Evolutionary conservation across 2,797 vertebrate genomes (phyloP), one percentile per base, ranked within the genome.

Genomic region (Staurois parvus): DNA sequence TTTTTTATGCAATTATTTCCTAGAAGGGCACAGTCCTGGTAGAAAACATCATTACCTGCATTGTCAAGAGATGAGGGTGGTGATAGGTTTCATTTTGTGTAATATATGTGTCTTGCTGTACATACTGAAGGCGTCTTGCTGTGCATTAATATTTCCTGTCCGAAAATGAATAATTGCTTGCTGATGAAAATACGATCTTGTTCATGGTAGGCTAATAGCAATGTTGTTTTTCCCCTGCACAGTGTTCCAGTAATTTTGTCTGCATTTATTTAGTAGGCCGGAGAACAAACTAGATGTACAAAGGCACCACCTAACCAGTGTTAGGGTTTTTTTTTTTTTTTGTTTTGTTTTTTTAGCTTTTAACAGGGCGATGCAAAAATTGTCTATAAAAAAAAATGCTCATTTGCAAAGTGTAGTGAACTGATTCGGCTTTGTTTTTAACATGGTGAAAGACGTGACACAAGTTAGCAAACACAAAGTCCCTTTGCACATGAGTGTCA

Each of bases 1-100:
- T 10, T 2, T 78, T 72, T 2, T 13, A 70, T 83, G 37, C 73
- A 79, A 80, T 69, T 74, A 85, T 76, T 85, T 85, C 72, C 77
- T 85, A 75, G 77, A 75, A 75, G 45, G 59, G 52, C 40, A 28
- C 4, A n/a, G 64, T 48, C 40, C 21, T 56, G 11, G 28, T 52
- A 85, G 59, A 64, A 26, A n/a, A 40, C 72, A 37, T 79, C n/a
- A 48, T 48, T 19, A 42, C 15, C 28, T 17, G 37, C 0, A 17
- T 67, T 48, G 6, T 74, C n/a, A 26, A 29, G 34, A 12, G 21
- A 62, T 72, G n/a, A 32, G 12, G 24, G 26, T 45, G 37, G 21
- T 66, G n/a, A 56, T 56, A 12, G 28, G 7, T 28, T 17, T 7
- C 28, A n/a, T 37, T 68, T 42, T 12, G 24, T n/a, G 59, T 52